Conservation (phyloP, 1,140 invertebrate species). For the Fopius arisanus region DNA sequence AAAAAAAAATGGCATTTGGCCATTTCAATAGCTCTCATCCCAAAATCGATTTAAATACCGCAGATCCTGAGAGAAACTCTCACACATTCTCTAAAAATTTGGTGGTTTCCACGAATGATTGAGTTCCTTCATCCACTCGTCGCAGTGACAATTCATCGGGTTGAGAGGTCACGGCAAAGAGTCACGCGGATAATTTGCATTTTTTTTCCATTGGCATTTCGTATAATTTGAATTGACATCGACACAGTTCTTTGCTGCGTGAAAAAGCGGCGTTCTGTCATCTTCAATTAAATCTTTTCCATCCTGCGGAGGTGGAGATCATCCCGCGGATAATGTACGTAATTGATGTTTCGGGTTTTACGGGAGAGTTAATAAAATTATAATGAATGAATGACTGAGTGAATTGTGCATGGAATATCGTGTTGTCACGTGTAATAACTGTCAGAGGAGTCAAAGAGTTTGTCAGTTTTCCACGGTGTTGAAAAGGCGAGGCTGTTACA, state of each 20-base stretch:
- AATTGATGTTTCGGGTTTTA: no score
- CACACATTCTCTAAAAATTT: no score
- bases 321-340: no score
- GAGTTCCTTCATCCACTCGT: no score
- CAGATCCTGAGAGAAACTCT: no score
- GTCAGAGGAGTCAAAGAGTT: not conserved
- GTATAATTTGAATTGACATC: not conserved
- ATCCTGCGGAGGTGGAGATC: no score
- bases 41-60: no score
- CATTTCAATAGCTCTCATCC: no score
- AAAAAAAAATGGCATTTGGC: no score
- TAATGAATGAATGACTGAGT: not conserved
- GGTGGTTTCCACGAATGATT: no score
- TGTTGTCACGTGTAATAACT: not conserved
- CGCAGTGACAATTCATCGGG: not conserved
- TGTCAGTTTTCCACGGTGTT: conserved; percentile 2
- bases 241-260: not conserved
- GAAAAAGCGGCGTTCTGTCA: not conserved
- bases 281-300: not conserved
- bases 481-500: conserved; percentile 1
- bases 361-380: not conserved
- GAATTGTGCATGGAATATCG: not conserved
- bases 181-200: not conserved
- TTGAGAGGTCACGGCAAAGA: not conserved
- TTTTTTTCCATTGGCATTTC: not conserved